Base-by-base conservation (phyloP, 1,140 invertebrate genomes). In the Onthophagus taurus region DNA sequence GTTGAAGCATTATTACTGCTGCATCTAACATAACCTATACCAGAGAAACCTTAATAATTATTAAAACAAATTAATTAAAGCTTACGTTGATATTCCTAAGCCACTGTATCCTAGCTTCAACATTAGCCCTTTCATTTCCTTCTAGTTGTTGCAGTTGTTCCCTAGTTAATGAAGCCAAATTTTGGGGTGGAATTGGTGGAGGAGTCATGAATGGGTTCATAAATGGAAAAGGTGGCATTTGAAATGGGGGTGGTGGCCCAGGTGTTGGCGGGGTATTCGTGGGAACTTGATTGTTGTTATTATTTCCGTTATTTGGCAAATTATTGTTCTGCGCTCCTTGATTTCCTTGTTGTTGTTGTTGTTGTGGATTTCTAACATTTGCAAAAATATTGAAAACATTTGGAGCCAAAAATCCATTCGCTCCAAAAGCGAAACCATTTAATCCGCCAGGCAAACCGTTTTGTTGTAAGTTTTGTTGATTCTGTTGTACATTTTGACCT, bases 111-210 rank as follows among this genome's bases (percentile, higher is more conserved):
- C 96, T 73, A 4, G 91, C 89, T 62, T 97, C 91, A 18, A 97
- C 75, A 52, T 90, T 82, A 55, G 81, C 74, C 51, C 93, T 71
- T 52, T 91, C 79, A 44, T 77, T 78, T 18, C 91, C 90, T 66
- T 98, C 96, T 81, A 98, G 81, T 16, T 74, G 70, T 47, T 74
- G 69, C 19, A 99, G 68, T 60, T 98, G 92, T 44, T 92, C 89
- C 23, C 81, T 76, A 34, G 76, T 80, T 12, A 98, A 69, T 29
- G 72, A 75, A 41, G 75, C 72, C 16, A 93, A 74, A 64, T 86
- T 79, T 9, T 77, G 69, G 11, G 89, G 88, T 31, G 83, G 80
- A 13, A 81, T 77, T 5, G 89, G 89, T 18, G 83, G 77, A 16
- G 81, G 80, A n/a, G 64, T 51, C 45, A 71, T 64, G 54, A 74